These are phyloP conservation scores for Dreissena polymorpha DNA, from an alignment of 1,140 invertebrate genomes.

Conservation along the genomic window DNA sequence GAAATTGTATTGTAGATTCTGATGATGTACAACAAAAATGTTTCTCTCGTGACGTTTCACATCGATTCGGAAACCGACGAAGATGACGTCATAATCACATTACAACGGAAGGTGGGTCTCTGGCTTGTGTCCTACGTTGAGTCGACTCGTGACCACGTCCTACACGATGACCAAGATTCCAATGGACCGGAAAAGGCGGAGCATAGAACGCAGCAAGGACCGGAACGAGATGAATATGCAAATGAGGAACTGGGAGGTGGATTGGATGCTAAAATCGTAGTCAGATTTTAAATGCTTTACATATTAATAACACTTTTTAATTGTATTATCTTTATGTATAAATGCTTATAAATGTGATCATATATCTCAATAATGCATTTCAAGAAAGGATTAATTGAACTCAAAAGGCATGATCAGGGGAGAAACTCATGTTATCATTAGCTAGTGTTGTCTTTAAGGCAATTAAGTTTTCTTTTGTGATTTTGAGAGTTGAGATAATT, in stretches of 20 bases:
- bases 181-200: conserved; percentile 18
- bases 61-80: conserved; percentile 15
- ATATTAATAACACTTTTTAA: too few relatives aligned
- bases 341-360: too few relatives aligned
- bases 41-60: conserved; percentile 43
- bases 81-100: conserved; percentile 30
- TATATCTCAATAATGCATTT: too few relatives aligned
- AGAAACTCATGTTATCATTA: too few relatives aligned
- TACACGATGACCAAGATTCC: conserved; percentile 26
- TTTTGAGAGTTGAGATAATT: too few relatives aligned
- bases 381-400: too few relatives aligned
- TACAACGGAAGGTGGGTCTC: conserved; percentile 52
- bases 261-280: conserved; percentile 44
- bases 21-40: conserved; percentile 56
- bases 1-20: conserved; percentile 44
- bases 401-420: too few relatives aligned
- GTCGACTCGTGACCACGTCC: conserved; percentile 36
- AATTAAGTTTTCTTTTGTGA: too few relatives aligned
- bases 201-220: conserved; percentile 27
- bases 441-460: too few relatives aligned
- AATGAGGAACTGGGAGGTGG: conserved; percentile 37
- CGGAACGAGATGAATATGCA: conserved; percentile 37
- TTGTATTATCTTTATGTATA: too few relatives aligned
- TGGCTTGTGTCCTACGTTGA: conserved; percentile 33
- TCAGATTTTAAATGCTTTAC: too few relatives aligned